phyloP scores from a whole-genome alignment of 2,113 vertebrate species.

The Bettongia penicillata region DNA sequence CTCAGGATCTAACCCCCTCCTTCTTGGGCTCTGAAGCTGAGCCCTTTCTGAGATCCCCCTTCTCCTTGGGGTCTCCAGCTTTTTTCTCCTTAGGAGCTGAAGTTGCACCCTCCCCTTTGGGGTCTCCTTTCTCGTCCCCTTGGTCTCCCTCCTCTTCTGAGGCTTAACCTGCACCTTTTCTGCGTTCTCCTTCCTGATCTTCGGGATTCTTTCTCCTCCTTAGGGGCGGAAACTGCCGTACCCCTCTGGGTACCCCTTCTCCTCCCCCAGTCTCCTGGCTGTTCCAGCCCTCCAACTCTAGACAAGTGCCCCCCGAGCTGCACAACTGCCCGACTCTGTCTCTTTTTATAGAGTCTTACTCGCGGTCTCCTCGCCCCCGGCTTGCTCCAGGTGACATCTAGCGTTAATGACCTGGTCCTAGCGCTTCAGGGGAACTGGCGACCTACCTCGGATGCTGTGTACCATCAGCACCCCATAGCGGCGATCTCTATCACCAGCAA shows the following conservation, averaged over 20 bases:
- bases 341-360: constrained; percentile 33
- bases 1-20: background rate
- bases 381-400: constrained; percentile 78
- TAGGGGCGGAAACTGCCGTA: background rate
- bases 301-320: background rate
- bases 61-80: background rate
- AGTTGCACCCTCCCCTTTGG: background rate
- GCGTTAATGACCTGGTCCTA: constrained; percentile 71
- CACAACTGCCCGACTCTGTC: background rate
- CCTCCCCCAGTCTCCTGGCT: background rate
- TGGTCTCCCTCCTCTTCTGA: background rate
- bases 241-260: background rate
- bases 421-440: background rate
- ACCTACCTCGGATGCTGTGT: background rate
- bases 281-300: background rate
- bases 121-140: background rate
- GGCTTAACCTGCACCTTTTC: background rate
- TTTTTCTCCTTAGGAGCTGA: background rate
- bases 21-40: background rate
- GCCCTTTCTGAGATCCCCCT: background rate
- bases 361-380: background rate
- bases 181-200: background rate
- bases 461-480: constrained; percentile 67
- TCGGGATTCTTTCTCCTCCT: background rate
- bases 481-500: background rate